Percentiles rank a stretch among this genome's conserved stretches.
phyloP scores from a whole-genome alignment of 2,113 vertebrate genomes.

The Argyrosomus japonicus region DNA sequence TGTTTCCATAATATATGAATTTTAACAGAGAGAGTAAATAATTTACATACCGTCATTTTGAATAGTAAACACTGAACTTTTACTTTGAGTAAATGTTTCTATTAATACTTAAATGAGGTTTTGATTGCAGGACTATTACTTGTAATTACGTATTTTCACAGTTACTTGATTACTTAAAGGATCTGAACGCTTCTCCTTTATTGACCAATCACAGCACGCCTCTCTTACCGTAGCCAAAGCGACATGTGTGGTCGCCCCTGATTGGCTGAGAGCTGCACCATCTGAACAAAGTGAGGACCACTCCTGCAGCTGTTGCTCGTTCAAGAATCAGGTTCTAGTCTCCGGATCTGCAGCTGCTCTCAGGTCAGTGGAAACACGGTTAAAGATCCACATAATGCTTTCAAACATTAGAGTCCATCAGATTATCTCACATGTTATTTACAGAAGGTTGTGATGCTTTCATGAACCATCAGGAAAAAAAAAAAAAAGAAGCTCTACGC shows the following conservation, averaged over 20 bases:
- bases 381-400: not conserved
- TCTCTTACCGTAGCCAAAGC: slow-evolving; percentile 45
- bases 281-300: slow-evolving; percentile 28
- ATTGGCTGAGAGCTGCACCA: slow-evolving; percentile 70
- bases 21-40: too few species aligned
- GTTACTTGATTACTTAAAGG: not conserved
- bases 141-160: not conserved
- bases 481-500: not conserved
- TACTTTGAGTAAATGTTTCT: too few species aligned
- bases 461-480: not conserved
- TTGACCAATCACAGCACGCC: slow-evolving; percentile 69
- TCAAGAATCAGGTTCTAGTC: slow-evolving; percentile 39
- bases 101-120: not conserved
- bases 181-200: not conserved
- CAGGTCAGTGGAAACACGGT: slow-evolving; percentile 72
- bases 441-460: not conserved
- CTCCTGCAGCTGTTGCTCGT: slow-evolving; percentile 10
- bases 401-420: too few species aligned
- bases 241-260: slow-evolving; percentile 32
- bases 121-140: not conserved
- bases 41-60: too few species aligned
- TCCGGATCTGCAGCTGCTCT: slow-evolving; percentile 48
- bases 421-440: accelerated
- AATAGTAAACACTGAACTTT: too few species aligned
- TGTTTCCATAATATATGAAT: too few species aligned